Evolutionary conservation across 1,140 invertebrate species (phyloP).

Genomic region (Arion vulgaris): DNA sequence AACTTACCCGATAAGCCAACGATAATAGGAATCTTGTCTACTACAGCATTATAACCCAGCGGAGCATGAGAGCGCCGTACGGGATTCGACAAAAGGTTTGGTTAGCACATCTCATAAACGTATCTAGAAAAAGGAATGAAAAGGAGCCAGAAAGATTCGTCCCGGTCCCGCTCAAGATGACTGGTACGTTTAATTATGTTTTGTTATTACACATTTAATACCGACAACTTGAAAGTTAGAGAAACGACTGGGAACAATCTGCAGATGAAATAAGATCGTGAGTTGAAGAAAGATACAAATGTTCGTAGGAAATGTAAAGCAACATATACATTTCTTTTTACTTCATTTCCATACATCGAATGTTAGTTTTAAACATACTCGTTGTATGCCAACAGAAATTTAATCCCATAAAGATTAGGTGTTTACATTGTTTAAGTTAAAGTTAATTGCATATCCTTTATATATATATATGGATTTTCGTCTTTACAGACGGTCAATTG

Average conservation of each 20-base stretch:
- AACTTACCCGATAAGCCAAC: not conserved
- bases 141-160: not conserved
- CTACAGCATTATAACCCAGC: not conserved
- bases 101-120: not conserved
- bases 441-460: no score
- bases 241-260: not conserved
- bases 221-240: not conserved
- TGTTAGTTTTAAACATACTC: no score
- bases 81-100: constrained; percentile 15
- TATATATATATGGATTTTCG: no score
- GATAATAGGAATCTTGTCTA: constrained; percentile 21
- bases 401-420: no score
- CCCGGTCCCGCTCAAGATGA: not conserved
- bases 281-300: no score
- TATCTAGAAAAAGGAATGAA: not conserved
- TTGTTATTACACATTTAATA: constrained; percentile 18
- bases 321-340: no score
- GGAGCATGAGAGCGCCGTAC: not conserved
- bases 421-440: no score
- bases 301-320: no score
- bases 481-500: no score
- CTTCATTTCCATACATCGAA: no score
- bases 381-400: no score
- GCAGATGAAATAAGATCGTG: no score
- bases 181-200: constrained; percentile 12